phyloP scores from a whole-genome alignment of 2,888 invertebrate genomes.

The Pandemis cinnamomeana region DNA sequence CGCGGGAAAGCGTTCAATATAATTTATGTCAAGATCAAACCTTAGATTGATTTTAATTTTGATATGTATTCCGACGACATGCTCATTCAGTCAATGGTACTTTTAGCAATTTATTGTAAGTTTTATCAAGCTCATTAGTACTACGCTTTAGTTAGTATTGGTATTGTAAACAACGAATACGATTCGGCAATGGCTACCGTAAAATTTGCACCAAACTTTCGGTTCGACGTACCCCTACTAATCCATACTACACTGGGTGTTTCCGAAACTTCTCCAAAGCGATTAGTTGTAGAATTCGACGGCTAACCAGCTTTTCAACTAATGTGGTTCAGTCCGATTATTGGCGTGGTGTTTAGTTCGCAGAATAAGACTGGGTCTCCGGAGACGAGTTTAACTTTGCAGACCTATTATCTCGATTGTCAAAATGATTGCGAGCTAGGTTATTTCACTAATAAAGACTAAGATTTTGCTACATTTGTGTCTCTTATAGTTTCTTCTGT shows the following conservation, averaged over 20 bases:
- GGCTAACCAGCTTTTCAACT: constrained; percentile 52
- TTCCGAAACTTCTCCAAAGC: constrained; percentile 47
- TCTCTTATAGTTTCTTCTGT: not conserved
- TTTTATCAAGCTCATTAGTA: not conserved
- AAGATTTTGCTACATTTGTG: not conserved
- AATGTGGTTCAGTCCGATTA: constrained; percentile 44
- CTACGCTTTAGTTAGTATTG: not conserved
- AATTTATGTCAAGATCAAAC: no score
- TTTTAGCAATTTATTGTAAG: not conserved
- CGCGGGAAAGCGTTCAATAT: no score
- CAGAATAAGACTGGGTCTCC: constrained; percentile 23
- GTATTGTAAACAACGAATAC: constrained; percentile 1
- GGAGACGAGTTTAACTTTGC: constrained; percentile 19
- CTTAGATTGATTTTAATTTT: no score
- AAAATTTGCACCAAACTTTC: constrained; percentile 4
- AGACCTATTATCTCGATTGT: constrained; percentile 15
- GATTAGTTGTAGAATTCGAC: constrained; percentile 54
- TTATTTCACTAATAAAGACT: not conserved
- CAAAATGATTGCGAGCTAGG: not conserved
- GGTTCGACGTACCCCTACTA: constrained; percentile 2
- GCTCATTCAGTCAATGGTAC: no score
- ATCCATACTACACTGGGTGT: constrained; percentile 41
- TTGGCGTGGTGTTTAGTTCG: constrained; percentile 14
- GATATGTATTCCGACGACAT: no score
- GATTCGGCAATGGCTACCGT: not conserved